A percentile compares a stretch with the other conserved stretches of the same genome.
These are phyloP conservation scores for Chionodraco myersi DNA, from an alignment of 2,113 vertebrate species.

Conservation along the genomic window DNA sequence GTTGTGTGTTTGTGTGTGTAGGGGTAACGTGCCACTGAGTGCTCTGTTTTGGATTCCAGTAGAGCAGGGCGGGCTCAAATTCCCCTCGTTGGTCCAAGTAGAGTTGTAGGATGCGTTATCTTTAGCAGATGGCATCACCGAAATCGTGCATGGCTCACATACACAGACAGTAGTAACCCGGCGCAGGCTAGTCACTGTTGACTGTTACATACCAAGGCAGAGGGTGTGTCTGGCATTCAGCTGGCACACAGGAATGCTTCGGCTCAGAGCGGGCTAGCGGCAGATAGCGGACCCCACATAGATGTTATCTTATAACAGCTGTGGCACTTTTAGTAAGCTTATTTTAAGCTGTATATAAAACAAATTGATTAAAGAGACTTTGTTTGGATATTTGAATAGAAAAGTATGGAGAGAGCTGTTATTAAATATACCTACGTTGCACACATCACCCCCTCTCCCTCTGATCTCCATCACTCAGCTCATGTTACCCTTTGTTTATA, in stretches of 20 bases:
- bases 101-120: slow-evolving; percentile 67
- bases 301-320: slow-evolving; percentile 64
- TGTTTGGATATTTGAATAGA: not conserved
- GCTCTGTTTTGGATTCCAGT: slow-evolving; percentile 64
- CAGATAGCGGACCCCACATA: slow-evolving; percentile 44
- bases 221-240: slow-evolving; percentile 71
- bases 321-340: slow-evolving; percentile 4
- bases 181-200: slow-evolving; percentile 50
- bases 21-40: slow-evolving; percentile 50
- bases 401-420: not conserved
- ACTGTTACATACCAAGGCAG: slow-evolving; percentile 63
- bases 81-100: slow-evolving; percentile 54
- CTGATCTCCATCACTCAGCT: slow-evolving; percentile 12
- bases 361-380: not conserved
- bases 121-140: slow-evolving; percentile 60
- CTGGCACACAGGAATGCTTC: slow-evolving; percentile 41
- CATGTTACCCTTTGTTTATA: not conserved
- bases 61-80: slow-evolving; percentile 55
- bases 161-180: slow-evolving; percentile 47
- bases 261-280: slow-evolving; percentile 45
- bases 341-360: slow-evolving; percentile 12
- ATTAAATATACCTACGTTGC: slow-evolving; percentile 13
- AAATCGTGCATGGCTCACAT: slow-evolving; percentile 53
- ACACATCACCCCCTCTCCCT: not conserved
- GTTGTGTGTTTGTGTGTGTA: slow-evolving; percentile 37